A percentile compares a stretch with the other conserved stretches of the same genome.
Evolutionary conservation across 2,113 vertebrate species (phyloP).

Genomic region (Rhea pennata): DNA sequence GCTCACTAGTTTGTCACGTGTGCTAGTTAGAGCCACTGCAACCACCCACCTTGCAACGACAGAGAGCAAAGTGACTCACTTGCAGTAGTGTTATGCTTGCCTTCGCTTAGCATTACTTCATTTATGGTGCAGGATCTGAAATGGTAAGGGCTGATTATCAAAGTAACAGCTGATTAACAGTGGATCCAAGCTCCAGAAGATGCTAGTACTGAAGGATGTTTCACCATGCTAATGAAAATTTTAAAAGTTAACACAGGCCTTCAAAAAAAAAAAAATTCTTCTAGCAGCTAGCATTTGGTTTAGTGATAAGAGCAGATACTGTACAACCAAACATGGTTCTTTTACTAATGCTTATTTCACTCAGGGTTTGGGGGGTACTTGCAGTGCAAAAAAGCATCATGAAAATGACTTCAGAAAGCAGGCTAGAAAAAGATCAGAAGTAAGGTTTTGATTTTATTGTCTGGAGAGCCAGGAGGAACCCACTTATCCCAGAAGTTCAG

Average conservation of each 20-base stretch:
- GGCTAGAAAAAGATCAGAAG: background rate
- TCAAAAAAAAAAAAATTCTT: background rate
- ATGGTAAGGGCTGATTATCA: background rate
- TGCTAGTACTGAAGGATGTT: background rate
- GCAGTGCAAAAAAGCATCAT: background rate
- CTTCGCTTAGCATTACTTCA: background rate
- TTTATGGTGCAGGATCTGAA: background rate
- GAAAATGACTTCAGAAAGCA: background rate
- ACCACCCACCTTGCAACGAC: background rate
- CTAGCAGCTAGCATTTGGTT: background rate
- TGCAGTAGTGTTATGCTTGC: background rate
- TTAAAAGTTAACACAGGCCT: rapidly evolving
- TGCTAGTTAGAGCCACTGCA: background rate
- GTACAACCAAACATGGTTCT: background rate
- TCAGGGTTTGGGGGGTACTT: background rate
- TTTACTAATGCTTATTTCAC: background rate
- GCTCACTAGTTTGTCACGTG: slow-evolving; percentile 18
- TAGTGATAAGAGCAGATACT: background rate
- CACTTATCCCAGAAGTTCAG: rapidly evolving
- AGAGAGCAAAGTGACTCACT: background rate
- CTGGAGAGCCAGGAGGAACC: background rate
- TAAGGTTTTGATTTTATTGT: background rate
- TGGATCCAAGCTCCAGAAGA: background rate
- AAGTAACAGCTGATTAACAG: background rate
- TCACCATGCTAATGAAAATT: background rate